Base-by-base conservation (phyloP, 2,113 vertebrate genomes). In the Oncorhynchus nerka region DNA sequence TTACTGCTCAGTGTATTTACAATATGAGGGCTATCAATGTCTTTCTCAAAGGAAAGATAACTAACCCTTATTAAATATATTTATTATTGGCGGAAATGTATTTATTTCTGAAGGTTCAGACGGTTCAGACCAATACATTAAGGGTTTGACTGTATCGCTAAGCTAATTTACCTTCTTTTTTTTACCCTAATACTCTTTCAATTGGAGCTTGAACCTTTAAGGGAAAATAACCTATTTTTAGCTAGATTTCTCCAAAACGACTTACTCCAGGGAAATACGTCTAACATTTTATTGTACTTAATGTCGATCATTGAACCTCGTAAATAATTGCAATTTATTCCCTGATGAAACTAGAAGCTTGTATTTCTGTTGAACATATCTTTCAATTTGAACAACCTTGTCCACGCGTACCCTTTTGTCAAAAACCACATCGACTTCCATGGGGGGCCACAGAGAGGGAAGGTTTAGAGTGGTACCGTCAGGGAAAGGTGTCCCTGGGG, bases 161-260 rank as follows among this genome's bases (percentile, higher is more conserved):
- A 28, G 30, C 67, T 73, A 70, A 77, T 64, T 77, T 62, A 48
- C 26, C 8, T 5, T n/a, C 3, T n/a, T 69, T 49, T 49, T 28
- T 28, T 22, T 3, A 45, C 9, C 71, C 61, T 71, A 65, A 39
- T 74, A 73, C 66, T 70, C 67, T 76, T 74, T 81, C 32, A 81
- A 77, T 70, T 73, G 34, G 62, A 79, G 8, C 57, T 45, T 22
- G 24, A 59, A 24, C 57, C 66, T 73, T 61, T 57, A 73, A 72
- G 62, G 57, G 65, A 39, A 65, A 16, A 30, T 26, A 26, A 26
- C 12, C 7, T 4, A 26, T 28, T 64, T 24, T 24, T 24, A 64
- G 11, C 22, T 24, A 4, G n/a, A 26, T 64, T 64, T 26, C 62
- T 39, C 39, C 8, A 39, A 39, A 39, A 39, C 39, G 39, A 9